A percentile compares a stretch with the other conserved stretches of the same genome.
Conservation (phyloP, 2,797 vertebrate species). For the Enteromius afrohamiltoni region DNA sequence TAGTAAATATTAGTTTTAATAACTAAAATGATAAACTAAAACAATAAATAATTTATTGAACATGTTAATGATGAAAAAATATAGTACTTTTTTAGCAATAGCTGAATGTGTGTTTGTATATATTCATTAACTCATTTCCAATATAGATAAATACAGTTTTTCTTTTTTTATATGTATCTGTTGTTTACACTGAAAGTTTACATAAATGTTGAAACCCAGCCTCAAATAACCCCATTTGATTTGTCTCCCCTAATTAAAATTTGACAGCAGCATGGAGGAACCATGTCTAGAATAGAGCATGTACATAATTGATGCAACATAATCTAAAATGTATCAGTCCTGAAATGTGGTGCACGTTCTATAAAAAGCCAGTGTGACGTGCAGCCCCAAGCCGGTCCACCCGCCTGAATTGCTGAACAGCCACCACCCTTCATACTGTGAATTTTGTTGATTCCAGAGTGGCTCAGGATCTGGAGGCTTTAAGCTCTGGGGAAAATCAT, state of each 20-base stretch:
- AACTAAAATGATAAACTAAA: no score
- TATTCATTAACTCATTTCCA: background rate
- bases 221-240: slow-evolving; percentile 14
- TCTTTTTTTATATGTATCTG: background rate
- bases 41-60: no score
- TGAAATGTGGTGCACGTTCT: slow-evolving; percentile 35
- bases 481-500: slow-evolving; percentile 44
- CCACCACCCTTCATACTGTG: slow-evolving; percentile 43
- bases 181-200: background rate
- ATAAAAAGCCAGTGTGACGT: slow-evolving; percentile 49
- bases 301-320: slow-evolving; percentile 56
- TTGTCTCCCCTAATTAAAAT: slow-evolving; percentile 31
- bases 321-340: slow-evolving; percentile 55
- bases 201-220: background rate
- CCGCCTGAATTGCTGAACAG: slow-evolving; percentile 38
- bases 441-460: slow-evolving; percentile 43
- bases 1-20: no score
- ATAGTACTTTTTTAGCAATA: no score
- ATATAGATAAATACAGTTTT: background rate
- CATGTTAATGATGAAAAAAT: no score
- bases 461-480: slow-evolving; percentile 41
- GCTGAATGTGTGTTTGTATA: no score
- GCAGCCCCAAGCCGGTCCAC: slow-evolving; percentile 30
- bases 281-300: slow-evolving; percentile 46
- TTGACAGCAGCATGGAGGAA: slow-evolving; percentile 16